These are phyloP conservation scores for Lepilemur septentrionalis DNA, from an alignment of 2,797 vertebrate species.

Conservation along the genomic window DNA sequence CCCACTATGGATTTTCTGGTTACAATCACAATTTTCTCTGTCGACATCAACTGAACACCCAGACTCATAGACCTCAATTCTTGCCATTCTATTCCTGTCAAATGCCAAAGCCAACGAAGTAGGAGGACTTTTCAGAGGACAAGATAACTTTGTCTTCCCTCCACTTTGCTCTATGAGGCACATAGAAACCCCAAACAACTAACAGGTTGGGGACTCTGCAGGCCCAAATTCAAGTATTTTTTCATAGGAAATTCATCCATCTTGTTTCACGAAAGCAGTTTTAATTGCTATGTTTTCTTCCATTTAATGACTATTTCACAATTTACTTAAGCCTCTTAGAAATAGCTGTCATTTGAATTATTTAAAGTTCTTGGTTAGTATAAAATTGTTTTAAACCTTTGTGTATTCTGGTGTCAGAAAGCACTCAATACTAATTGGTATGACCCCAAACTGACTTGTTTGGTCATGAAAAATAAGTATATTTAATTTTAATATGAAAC, in stretches of 20 bases:
- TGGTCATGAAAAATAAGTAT: not conserved
- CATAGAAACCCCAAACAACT: constrained; percentile 78
- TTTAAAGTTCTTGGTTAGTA: not conserved
- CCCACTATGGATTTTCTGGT: not conserved
- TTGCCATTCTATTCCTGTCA: not conserved
- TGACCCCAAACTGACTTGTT: not conserved
- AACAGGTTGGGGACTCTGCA: constrained; percentile 66
- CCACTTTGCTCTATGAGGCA: constrained; percentile 71
- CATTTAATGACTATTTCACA: not conserved
- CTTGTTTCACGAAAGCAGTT: not conserved
- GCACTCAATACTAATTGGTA: not conserved
- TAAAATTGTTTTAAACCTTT: not conserved
- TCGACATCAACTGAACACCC: not conserved
- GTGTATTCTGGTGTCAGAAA: not conserved
- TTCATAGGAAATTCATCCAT: not conserved
- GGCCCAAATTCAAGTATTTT: constrained; percentile 62
- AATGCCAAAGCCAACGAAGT: not conserved
- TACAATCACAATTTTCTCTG: not conserved
- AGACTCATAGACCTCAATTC: not conserved
- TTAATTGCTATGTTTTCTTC: not conserved
- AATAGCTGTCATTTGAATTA: not conserved
- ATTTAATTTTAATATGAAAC: not conserved
- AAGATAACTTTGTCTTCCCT: constrained; percentile 70
- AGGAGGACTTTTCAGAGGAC: constrained; percentile 58
- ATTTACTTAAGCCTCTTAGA: not conserved